Base-by-base conservation (phyloP, 2,888 invertebrate species). In the Galerucella pusilla region DNA sequence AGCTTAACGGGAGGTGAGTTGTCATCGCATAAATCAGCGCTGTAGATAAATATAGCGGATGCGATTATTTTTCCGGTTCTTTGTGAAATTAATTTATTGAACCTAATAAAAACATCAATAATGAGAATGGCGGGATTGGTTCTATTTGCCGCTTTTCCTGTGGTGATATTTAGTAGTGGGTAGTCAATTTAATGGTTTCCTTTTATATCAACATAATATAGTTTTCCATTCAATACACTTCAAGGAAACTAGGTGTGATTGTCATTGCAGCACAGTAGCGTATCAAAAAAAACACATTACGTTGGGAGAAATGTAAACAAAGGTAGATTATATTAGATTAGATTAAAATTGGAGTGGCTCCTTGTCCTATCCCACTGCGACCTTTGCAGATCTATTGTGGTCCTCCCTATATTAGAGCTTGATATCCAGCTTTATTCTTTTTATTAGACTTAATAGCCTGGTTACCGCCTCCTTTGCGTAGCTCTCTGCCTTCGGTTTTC, bases 141-240 rank as follows among this genome's bases (percentile, higher is more conserved):
- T 52, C 52, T n/a, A 52, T 52, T 52, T 52, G 52, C 52, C n/a
- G n/a, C 52, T n/a, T 52, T 52, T 52, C 52, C 52, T 52, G 52
- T 7, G n/a, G 14, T 52, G n/a, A n/a, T 1, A 52, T 52, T 52
- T 14, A 49, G 12, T 12, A 49, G 14, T 12, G 11, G 6, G 52
- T 14, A 7, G 52, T 14, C 52, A 52, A 52, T 52, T n/a, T 52
- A 52, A 52, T n/a, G 52, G 52, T 52, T 52, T 52, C n/a, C 14
- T 52, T 52, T 52, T 52, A 20, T n/a, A 52, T 14, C n/a, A 52
- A 52, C 5, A 42, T 42, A 7, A 52, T n/a, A 52, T 52, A n/a
- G 14, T 52, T 52, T 52, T 52, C 52, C 52, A n/a, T 52, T 52
- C n/a, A 52, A 2, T 52, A 5, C 52, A n/a, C 6, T 2, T 7